Conservation (phyloP, 2,797 vertebrate species). For the Hydrophis major region DNA sequence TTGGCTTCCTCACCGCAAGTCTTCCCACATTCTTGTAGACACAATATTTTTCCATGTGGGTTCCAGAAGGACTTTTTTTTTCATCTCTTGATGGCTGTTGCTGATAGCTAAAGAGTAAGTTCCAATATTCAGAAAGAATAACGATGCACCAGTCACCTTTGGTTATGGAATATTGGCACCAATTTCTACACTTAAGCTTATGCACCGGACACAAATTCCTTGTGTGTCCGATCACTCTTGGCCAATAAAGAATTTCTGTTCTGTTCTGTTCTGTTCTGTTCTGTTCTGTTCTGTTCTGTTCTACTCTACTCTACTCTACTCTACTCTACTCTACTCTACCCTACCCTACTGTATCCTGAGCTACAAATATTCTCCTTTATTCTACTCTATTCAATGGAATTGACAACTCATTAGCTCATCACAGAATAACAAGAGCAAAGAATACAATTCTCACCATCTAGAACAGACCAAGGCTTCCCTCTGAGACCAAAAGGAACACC, state of each 20-base stretch:
- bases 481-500: not conserved
- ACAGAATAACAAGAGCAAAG: not conserved
- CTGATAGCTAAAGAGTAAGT: not conserved
- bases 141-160: not conserved
- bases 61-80: rapidly evolving
- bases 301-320: too few species aligned
- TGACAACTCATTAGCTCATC: not conserved
- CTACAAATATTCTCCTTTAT: too few species aligned
- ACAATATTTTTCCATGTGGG: not conserved
- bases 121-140: not conserved
- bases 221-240: not conserved
- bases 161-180: not conserved
- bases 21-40: not conserved
- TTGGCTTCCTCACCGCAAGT: not conserved
- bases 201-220: not conserved
- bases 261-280: not conserved
- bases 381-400: not conserved
- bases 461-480: not conserved
- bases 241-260: not conserved
- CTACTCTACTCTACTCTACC: not conserved
- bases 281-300: too few species aligned
- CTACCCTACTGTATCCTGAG: not conserved
- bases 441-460: not conserved
- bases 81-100: not conserved
- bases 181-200: not conserved